These are phyloP conservation scores for Falco columbarius DNA, from an alignment of 2,797 vertebrate species.

Conservation along the genomic window DNA sequence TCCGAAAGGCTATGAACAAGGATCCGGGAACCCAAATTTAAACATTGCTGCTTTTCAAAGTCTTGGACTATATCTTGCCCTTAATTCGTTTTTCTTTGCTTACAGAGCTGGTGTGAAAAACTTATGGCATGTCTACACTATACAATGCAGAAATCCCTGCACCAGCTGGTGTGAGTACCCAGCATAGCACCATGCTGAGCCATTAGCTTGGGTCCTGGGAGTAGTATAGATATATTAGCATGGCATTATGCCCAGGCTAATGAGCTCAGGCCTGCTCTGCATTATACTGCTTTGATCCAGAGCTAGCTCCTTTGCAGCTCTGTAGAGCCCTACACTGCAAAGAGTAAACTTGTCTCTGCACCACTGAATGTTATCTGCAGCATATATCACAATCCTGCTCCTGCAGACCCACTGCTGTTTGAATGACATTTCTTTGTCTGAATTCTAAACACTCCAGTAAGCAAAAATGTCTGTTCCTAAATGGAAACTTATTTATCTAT, in stretches of 20 bases:
- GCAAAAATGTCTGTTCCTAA: not conserved
- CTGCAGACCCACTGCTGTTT: not conserved
- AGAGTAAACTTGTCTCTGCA: not conserved
- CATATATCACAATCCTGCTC: not conserved
- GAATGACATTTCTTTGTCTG: not conserved
- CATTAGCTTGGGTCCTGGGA: slow-evolving; percentile 49
- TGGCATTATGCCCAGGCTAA: slow-evolving; percentile 30
- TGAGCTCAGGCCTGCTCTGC: slow-evolving; percentile 42
- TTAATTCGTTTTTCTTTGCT: slow-evolving; percentile 17
- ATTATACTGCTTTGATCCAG: slow-evolving; percentile 9
- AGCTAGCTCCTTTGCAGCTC: slow-evolving; percentile 12
- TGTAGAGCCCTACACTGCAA: not conserved
- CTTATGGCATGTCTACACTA: slow-evolving; percentile 23
- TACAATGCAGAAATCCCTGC: slow-evolving; percentile 14
- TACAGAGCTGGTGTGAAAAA: slow-evolving; percentile 7
- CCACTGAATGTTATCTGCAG: not conserved
- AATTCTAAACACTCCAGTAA: not conserved
- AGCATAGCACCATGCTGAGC: slow-evolving; percentile 33
- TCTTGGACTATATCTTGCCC: not conserved
- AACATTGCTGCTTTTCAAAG: not conserved
- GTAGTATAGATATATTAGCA: slow-evolving; percentile 47
- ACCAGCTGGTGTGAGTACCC: slow-evolving; percentile 52
- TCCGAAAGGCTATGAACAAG: not conserved
- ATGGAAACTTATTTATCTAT: slow-evolving; percentile 2
- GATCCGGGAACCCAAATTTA: not conserved